Conservation (phyloP, 1,140 invertebrate genomes). For the Amyelois transitella region DNA sequence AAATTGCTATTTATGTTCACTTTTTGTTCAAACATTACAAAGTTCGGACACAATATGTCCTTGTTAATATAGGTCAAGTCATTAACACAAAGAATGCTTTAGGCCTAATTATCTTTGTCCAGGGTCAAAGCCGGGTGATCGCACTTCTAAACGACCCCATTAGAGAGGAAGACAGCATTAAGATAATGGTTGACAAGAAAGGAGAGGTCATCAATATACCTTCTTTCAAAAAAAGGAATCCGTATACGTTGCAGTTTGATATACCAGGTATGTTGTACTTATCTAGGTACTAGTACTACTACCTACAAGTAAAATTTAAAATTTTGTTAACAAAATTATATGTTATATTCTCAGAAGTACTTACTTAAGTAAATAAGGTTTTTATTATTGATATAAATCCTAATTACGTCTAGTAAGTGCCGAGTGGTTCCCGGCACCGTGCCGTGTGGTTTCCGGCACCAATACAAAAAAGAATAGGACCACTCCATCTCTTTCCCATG, state of each 20-base stretch:
- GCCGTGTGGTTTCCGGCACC: too few species aligned
- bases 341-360: too few species aligned
- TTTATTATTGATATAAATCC: too few species aligned
- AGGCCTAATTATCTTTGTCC: slow-evolving; percentile 13
- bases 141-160: slow-evolving; percentile 85
- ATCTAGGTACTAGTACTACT: not conserved
- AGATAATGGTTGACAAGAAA: slow-evolving; percentile 85
- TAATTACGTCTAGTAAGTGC: too few species aligned
- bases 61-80: not conserved
- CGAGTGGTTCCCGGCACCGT: too few species aligned
- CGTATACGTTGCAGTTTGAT: slow-evolving; percentile 86
- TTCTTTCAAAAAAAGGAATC: slow-evolving; percentile 84
- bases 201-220: slow-evolving; percentile 84
- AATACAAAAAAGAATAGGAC: too few species aligned
- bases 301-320: too few species aligned
- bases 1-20: too few species aligned
- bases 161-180: slow-evolving; percentile 81
- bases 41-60: not conserved
- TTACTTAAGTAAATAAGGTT: too few species aligned
- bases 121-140: slow-evolving; percentile 89
- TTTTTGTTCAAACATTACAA: too few species aligned
- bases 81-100: slow-evolving; percentile 7
- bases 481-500: too few species aligned
- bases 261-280: slow-evolving; percentile 75
- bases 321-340: too few species aligned